Conservation (phyloP, 2,797 vertebrate species). For the Falco cherrug region DNA sequence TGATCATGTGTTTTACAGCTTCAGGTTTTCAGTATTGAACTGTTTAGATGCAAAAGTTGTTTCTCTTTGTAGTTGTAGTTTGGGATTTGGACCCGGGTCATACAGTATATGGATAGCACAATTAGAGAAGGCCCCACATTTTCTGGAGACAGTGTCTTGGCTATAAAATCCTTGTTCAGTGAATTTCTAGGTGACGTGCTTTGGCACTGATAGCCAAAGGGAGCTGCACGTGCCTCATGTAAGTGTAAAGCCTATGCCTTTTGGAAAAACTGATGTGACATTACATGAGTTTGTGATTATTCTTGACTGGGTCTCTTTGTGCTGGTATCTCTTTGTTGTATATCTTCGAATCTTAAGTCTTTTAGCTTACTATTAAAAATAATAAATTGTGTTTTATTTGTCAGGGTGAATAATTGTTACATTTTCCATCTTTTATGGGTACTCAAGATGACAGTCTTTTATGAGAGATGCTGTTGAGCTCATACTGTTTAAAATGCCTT, state of each 20-base stretch:
- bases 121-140: fast-evolving
- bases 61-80: not conserved
- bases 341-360: not conserved
- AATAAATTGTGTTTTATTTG: not conserved
- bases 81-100: not conserved
- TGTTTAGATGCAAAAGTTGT: not conserved
- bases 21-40: not conserved
- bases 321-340: not conserved
- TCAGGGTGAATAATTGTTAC: not conserved
- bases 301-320: not conserved
- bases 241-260: not conserved
- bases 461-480: not conserved
- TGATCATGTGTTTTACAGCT: not conserved
- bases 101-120: not conserved
- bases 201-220: not conserved
- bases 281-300: not conserved
- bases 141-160: not conserved
- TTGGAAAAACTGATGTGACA: not conserved
- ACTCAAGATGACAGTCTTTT: not conserved
- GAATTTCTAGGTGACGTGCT: not conserved
- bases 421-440: not conserved
- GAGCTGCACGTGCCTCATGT: not conserved
- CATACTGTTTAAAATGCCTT: not conserved
- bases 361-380: not conserved
- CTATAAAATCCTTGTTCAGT: not conserved